A percentile compares a stretch with the other conserved stretches of the same genome.
phyloP scores from a whole-genome alignment of 2,888 invertebrate species.

The Bombylius major region DNA sequence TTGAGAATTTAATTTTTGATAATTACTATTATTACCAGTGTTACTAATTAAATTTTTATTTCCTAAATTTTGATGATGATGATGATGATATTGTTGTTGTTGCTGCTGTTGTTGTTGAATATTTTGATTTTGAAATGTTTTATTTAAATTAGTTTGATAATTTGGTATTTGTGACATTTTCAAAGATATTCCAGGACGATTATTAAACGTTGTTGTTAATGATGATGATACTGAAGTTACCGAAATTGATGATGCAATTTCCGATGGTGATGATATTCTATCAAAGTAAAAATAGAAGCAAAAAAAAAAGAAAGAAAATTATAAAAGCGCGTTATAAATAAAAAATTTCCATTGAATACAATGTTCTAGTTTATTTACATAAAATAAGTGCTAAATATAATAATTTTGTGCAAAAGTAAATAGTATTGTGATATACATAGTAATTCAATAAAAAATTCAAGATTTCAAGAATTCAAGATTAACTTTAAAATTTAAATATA shows the following conservation, averaged over 20 bases:
- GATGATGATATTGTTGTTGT: constrained; percentile 4
- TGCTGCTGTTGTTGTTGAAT: background rate
- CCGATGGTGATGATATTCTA: constrained; percentile 15
- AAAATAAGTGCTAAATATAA: too few species aligned
- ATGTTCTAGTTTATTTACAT: too few species aligned
- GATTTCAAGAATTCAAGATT: too few species aligned
- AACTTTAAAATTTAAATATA: too few species aligned
- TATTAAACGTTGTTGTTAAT: constrained; percentile 1
- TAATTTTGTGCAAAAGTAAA: too few species aligned
- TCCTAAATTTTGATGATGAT: constrained; percentile 1
- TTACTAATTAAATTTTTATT: background rate
- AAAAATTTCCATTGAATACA: too few species aligned
- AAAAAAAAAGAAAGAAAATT: background rate
- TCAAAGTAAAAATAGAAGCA: constrained; percentile 1
- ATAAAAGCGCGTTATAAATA: too few species aligned
- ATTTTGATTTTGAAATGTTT: constrained; percentile 5
- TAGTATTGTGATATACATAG: too few species aligned
- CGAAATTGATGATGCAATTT: constrained; percentile 3
- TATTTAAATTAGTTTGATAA: constrained; percentile 22
- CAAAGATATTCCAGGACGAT: constrained; percentile 17
- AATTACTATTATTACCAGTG: constrained; percentile 8
- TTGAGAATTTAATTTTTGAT: background rate
- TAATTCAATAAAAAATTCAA: too few species aligned
- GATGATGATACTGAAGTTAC: background rate
- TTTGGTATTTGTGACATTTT: constrained; percentile 34